Conservation (phyloP, 2,888 invertebrate species). For the Clepsis dumicolana region DNA sequence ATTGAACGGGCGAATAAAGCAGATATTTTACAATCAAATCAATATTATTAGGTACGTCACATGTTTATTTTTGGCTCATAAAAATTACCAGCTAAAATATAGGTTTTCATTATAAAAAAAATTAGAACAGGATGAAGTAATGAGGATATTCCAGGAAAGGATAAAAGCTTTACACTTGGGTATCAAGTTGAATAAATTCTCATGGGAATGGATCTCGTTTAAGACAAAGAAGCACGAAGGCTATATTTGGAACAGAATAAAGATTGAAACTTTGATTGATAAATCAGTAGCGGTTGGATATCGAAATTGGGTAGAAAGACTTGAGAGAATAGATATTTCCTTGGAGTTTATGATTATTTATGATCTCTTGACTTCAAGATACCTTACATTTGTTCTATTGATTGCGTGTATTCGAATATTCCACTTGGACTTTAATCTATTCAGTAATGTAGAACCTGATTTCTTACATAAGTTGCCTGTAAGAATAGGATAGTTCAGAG, state of each 20-base stretch:
- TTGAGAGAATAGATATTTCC: not conserved
- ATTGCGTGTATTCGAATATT: not conserved
- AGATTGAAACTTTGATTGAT: constrained; percentile 10
- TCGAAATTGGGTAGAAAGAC: not conserved
- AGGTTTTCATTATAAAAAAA: not conserved
- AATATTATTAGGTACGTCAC: not conserved
- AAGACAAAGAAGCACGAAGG: constrained; percentile 4
- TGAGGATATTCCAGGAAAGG: not conserved
- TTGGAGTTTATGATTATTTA: not conserved
- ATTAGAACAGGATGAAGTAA: not conserved
- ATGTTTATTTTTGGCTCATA: not conserved
- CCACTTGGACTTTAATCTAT: not conserved
- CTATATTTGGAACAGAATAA: constrained; percentile 27
- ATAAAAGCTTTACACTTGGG: not conserved
- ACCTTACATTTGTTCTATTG: not conserved
- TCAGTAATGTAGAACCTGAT: not conserved
- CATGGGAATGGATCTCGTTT: not conserved
- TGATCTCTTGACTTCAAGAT: not conserved
- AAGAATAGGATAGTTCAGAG: not conserved
- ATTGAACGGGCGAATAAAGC: not conserved
- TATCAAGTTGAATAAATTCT: constrained; percentile 13
- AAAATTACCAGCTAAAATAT: not conserved
- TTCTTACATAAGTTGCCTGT: not conserved
- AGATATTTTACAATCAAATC: not conserved
- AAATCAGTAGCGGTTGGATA: constrained; percentile 1